Evolutionary conservation across 1,140 invertebrate species (phyloP).

Genomic region (Pogonognathellus flavescens): DNA sequence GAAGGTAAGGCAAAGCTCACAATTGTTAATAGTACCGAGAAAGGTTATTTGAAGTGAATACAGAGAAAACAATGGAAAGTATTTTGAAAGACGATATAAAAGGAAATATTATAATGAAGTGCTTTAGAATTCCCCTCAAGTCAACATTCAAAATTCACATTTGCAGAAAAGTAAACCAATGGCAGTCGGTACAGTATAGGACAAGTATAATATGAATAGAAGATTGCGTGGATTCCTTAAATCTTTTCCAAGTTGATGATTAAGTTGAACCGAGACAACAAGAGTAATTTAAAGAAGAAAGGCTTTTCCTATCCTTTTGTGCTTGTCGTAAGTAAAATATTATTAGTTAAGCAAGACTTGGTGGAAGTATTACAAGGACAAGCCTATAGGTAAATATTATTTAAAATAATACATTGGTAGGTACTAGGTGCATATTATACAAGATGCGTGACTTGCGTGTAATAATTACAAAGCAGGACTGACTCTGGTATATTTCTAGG

Average conservation of each 20-base stretch:
- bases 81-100: conserved; percentile 20
- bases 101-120: conserved; percentile 37
- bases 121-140: conserved; percentile 23
- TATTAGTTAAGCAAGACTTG: too few species aligned
- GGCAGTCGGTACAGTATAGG: not conserved
- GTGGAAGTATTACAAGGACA: too few species aligned
- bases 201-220: not conserved
- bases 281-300: not conserved
- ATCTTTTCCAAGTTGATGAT: not conserved
- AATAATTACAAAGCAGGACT: too few species aligned
- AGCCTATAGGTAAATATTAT: too few species aligned
- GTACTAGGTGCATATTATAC: too few species aligned
- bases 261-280: not conserved
- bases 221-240: not conserved
- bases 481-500: too few species aligned
- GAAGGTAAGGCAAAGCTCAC: not conserved
- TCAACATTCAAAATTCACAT: not conserved
- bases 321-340: too few species aligned
- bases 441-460: too few species aligned
- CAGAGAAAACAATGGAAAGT: not conserved
- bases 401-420: too few species aligned
- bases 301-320: too few species aligned
- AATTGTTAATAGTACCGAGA: not conserved
- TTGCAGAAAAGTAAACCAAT: conserved; percentile 6
- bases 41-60: not conserved